Base-by-base conservation (phyloP, 2,113 vertebrate genomes). In the Oryzias javanicus region DNA sequence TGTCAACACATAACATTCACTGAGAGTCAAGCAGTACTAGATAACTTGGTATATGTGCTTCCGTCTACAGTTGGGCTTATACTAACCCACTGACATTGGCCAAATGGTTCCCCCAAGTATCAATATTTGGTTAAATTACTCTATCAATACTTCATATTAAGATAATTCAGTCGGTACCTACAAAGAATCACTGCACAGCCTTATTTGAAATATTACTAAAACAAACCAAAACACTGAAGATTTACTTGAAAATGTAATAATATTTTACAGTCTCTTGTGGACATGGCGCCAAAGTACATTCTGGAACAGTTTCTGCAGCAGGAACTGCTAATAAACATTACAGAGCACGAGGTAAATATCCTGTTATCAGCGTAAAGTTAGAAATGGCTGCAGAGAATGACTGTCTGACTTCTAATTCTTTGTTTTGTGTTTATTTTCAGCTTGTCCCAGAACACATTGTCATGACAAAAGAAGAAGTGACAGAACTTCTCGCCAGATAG, bases 221-320 rank as follows among this genome's bases (percentile, higher is more conserved):
- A 6, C 7, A 29, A 29, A 0, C 4, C 6, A 29, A 29, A 7
- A 29, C 27, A 5, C 27, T 29, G 27, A 29, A 29, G 6, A 13
- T 12, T 15, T 7, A 5, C 4, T 4, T 52, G 24, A 63, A 44
- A 27, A 1, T 25, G 13, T 0, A 55, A 52, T 12, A 10, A 29
- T 70, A 6, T 70, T 4, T 70, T n/a, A 45, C 84, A 99, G 96
- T 98, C 97, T 5, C 85, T 99, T 49, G 94, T 98, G 0, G 97
- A 99, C 81, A 99, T 99, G 97, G 97, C 97, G 1, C 97, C 97
- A 10, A 99, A 99, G 45, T 98, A 99, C 78, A 95, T 99, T 60
- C 81, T 99, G 72, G 97, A 99, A 73, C 97, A 99, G 82, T 99
- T 99, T 72, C 88, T 99, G 29, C 97, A 99, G 70, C 97, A 99